Conservation (phyloP, 1,140 invertebrate species). For the Heterodera schachtii region DNA sequence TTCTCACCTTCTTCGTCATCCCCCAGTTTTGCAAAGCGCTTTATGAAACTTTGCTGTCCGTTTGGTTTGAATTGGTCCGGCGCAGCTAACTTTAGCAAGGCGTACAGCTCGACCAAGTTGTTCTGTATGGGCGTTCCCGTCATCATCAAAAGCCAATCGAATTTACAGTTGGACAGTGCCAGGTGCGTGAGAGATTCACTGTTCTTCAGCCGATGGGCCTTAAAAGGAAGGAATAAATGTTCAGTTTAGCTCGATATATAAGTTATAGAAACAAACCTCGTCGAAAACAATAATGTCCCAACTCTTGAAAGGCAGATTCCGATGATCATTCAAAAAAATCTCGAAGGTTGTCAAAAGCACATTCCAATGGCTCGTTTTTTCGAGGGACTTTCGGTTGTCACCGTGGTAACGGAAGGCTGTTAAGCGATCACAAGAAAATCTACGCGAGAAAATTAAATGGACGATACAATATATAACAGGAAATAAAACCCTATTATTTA, state of each 20-base stretch:
- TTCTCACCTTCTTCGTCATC: slow-evolving; percentile 24
- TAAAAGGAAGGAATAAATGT: slow-evolving; percentile 70
- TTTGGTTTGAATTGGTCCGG: slow-evolving; percentile 6
- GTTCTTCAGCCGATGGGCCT: slow-evolving; percentile 40
- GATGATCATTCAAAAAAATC: slow-evolving; percentile 49
- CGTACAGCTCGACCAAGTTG: slow-evolving; percentile 76
- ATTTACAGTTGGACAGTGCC: slow-evolving; percentile 64
- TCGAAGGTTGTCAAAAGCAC: slow-evolving; percentile 68
- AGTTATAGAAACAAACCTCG: slow-evolving; percentile 18
- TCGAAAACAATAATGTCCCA: slow-evolving; percentile 37
- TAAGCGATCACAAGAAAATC: slow-evolving; percentile 35
- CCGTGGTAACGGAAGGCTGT: slow-evolving; percentile 59
- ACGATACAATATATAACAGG: too few species aligned
- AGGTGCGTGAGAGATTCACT: slow-evolving; percentile 30
- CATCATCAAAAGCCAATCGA: slow-evolving; percentile 70
- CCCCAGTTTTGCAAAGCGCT: slow-evolving; percentile 19
- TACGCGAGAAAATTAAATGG: slow-evolving; percentile 46
- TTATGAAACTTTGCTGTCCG: slow-evolving; percentile 7
- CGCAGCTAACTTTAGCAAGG: slow-evolving; percentile 73
- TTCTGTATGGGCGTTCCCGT: slow-evolving; percentile 82
- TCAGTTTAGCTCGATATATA: background rate
- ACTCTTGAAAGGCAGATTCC: background rate
- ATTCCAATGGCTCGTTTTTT: slow-evolving; percentile 59
- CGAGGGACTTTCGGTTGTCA: slow-evolving; percentile 62
- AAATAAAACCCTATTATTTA: too few species aligned